phyloP scores from a whole-genome alignment of 2,888 invertebrate genomes.

The Acanthopleura granulata region DNA sequence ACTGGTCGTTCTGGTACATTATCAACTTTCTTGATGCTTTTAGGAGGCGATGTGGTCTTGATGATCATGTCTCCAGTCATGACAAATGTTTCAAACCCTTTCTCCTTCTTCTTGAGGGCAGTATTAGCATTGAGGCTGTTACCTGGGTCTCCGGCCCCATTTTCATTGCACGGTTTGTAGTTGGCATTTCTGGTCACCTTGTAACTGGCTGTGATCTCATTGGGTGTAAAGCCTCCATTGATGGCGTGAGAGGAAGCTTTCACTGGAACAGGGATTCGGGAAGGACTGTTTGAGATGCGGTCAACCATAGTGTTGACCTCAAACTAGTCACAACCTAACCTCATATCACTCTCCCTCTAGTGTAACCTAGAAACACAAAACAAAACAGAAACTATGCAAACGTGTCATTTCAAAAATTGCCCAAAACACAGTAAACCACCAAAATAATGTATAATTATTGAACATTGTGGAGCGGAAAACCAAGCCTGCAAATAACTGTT shows the following conservation, averaged over 20 bases:
- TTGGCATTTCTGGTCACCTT: slow-evolving; percentile 14
- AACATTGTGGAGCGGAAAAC: too few relatives aligned
- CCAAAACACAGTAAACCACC: too few relatives aligned
- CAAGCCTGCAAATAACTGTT: too few relatives aligned
- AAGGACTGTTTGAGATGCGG: slow-evolving; percentile 49
- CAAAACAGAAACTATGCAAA: too few relatives aligned
- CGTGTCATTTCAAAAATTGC: too few relatives aligned
- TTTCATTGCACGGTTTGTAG: slow-evolving; percentile 30
- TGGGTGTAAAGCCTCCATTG: slow-evolving; percentile 23
- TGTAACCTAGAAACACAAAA: too few relatives aligned
- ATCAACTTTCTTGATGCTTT: slow-evolving; percentile 17
- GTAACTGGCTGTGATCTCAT: slow-evolving; percentile 21
- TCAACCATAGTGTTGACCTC: slow-evolving; percentile 43
- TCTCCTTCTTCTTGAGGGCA: slow-evolving; percentile 25
- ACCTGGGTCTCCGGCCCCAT: slow-evolving; percentile 26
- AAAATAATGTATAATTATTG: too few relatives aligned
- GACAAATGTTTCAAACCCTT: slow-evolving; percentile 78
- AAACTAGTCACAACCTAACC: not conserved
- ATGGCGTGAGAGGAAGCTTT: slow-evolving; percentile 18
- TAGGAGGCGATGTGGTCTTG: slow-evolving; percentile 80
- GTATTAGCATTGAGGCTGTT: not conserved
- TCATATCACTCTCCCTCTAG: not conserved
- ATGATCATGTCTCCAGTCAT: slow-evolving; percentile 98
- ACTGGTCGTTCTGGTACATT: slow-evolving; percentile 10
- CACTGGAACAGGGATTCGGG: slow-evolving; percentile 53